These are phyloP conservation scores for Drosophila paramelanica DNA, from an alignment of 2,888 invertebrate species.

Conservation along the genomic window DNA sequence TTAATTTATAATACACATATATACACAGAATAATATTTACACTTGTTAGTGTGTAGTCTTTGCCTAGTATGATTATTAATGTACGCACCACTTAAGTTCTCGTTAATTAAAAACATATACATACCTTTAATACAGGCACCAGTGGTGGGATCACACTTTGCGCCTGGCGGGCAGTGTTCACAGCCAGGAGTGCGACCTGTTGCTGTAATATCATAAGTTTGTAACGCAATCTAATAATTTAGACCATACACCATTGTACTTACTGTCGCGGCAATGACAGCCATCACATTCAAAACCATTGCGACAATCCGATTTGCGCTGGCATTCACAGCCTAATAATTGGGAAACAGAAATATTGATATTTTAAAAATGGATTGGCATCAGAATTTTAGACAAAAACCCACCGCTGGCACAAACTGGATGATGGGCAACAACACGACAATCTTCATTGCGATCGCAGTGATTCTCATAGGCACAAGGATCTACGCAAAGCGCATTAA, in stretches of 20 bases:
- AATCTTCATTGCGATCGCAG: conserved; percentile 91
- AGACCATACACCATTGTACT: conserved; percentile 68
- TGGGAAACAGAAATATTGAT: not conserved
- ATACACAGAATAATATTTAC: conserved; percentile 71
- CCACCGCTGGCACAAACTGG: conserved; percentile 93
- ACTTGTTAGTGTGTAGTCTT: conserved; percentile 58
- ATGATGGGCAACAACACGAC: conserved; percentile 92
- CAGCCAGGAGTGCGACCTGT: conserved; percentile 86
- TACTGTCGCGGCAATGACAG: conserved; percentile 89
- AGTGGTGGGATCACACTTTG: conserved; percentile 91
- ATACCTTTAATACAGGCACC: conserved; percentile 94
- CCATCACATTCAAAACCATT: conserved; percentile 88
- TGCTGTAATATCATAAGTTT: conserved; percentile 41
- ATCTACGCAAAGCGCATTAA: conserved; percentile 91
- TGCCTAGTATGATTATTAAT: conserved; percentile 18
- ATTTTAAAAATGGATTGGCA: not conserved
- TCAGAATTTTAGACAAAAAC: conserved; percentile 15
- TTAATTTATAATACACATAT: conserved; percentile 77
- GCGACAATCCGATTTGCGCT: conserved; percentile 89
- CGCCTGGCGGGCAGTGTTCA: conserved; percentile 92
- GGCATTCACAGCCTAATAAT: conserved; percentile 86
- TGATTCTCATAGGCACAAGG: conserved; percentile 92
- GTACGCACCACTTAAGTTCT: conserved; percentile 21
- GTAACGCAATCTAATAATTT: not conserved
- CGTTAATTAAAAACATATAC: conserved; percentile 64